phyloP scores from a whole-genome alignment of 2,797 vertebrate species.

The Pipistrellus pygmaeus region DNA sequence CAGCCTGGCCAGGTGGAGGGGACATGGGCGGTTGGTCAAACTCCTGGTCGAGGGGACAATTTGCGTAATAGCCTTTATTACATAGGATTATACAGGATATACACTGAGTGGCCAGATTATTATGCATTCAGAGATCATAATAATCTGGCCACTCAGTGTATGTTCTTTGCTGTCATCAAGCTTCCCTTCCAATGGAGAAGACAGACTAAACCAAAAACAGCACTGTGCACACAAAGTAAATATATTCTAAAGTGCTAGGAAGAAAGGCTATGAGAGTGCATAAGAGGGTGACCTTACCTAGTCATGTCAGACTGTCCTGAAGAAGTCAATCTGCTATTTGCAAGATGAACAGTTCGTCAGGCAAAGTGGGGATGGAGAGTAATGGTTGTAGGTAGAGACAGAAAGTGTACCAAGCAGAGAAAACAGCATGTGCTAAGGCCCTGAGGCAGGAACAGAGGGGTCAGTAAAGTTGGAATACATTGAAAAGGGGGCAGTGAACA shows the following conservation, averaged over 20 bases:
- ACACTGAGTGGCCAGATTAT: no score
- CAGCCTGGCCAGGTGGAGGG: no score
- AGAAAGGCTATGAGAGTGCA: background rate
- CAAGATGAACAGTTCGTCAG: background rate
- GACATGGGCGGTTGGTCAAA: no score
- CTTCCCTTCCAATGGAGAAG: background rate
- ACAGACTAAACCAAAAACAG: background rate
- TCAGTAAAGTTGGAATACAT: background rate
- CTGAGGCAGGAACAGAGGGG: background rate
- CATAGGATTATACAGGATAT: no score
- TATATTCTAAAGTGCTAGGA: background rate
- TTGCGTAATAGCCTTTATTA: no score
- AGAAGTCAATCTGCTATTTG: slow-evolving; percentile 3
- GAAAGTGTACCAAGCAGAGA: background rate
- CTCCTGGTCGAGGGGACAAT: no score
- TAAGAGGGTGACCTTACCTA: background rate
- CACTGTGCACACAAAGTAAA: background rate
- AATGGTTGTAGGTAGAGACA: background rate
- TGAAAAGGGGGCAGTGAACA: background rate
- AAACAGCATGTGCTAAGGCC: background rate
- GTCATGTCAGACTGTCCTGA: background rate
- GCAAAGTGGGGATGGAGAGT: background rate
- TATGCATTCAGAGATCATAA: no score
- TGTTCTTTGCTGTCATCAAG: background rate
- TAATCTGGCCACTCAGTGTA: no score